Evolutionary conservation across 2,888 invertebrate genomes (phyloP).

Genomic region (Cenopis cana): DNA sequence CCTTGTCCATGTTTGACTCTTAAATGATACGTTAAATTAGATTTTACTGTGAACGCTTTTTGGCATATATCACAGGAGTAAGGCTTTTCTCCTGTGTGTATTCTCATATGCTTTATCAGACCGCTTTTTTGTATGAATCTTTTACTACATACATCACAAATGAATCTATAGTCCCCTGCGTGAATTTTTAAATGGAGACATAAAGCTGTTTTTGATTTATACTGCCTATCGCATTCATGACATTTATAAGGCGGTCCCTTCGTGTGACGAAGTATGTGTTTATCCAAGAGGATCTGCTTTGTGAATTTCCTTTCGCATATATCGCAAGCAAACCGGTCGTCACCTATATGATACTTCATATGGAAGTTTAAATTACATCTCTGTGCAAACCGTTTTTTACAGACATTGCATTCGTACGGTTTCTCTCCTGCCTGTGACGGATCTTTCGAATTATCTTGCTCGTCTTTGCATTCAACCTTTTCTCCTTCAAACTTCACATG

Average conservation of each 20-base stretch:
- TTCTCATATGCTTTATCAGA: neutral
- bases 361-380: neutral
- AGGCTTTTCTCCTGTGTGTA: neutral
- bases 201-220: neutral
- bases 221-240: neutral
- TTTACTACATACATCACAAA: constrained; percentile 2
- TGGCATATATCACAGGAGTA: constrained; percentile 2
- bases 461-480: neutral
- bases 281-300: constrained; percentile 1
- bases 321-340: neutral
- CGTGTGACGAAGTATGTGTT: constrained; percentile 4
- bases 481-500: neutral
- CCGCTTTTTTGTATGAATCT: neutral
- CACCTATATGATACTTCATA: neutral
- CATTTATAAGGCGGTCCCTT: neutral
- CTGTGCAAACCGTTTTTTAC: neutral
- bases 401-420: neutral
- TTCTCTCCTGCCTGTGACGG: neutral
- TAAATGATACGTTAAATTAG: neutral
- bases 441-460: neutral
- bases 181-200: constrained; percentile 4
- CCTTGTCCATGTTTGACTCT: neutral
- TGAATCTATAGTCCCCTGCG: constrained; percentile 1
- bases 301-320: constrained; percentile 4
- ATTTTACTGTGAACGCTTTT: neutral